Evolutionary conservation across 2,797 vertebrate species (phyloP).

Genomic region (Crocidura indochinensis): DNA sequence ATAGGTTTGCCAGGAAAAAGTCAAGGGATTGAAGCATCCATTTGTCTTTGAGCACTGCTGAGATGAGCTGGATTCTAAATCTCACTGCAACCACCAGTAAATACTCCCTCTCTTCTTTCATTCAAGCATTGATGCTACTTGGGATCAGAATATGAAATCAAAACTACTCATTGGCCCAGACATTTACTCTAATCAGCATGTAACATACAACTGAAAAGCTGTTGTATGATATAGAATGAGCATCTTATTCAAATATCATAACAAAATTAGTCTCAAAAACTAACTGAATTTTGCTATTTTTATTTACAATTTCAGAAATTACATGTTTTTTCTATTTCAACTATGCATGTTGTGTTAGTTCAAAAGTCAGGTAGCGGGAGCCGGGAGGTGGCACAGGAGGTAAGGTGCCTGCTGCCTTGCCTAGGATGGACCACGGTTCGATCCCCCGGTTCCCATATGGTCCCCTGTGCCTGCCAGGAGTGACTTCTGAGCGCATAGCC

Average conservation of each 20-base stretch:
- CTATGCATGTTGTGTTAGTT: background rate
- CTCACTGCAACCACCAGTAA: background rate
- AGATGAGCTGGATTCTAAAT: background rate
- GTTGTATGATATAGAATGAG: background rate
- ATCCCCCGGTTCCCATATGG: no score
- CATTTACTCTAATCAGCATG: background rate
- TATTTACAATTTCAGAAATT: slow-evolving; percentile 1
- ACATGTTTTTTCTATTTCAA: background rate
- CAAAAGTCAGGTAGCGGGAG: slow-evolving; percentile 1
- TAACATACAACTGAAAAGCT: background rate
- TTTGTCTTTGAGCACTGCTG: background rate
- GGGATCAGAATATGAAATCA: slow-evolving; percentile 15
- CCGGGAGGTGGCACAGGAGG: no score
- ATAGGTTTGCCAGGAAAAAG: slow-evolving; percentile 3
- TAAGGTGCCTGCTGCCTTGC: no score
- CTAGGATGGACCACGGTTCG: no score
- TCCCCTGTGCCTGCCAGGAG: no score
- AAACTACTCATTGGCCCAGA: background rate
- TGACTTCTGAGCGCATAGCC: no score
- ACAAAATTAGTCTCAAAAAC: background rate
- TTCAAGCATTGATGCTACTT: background rate
- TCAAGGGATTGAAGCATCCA: background rate
- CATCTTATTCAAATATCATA: background rate
- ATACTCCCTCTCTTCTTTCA: background rate
- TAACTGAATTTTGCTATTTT: background rate